These are phyloP conservation scores for Melieria picta DNA, from an alignment of 2,888 invertebrate species.

Conservation along the genomic window DNA sequence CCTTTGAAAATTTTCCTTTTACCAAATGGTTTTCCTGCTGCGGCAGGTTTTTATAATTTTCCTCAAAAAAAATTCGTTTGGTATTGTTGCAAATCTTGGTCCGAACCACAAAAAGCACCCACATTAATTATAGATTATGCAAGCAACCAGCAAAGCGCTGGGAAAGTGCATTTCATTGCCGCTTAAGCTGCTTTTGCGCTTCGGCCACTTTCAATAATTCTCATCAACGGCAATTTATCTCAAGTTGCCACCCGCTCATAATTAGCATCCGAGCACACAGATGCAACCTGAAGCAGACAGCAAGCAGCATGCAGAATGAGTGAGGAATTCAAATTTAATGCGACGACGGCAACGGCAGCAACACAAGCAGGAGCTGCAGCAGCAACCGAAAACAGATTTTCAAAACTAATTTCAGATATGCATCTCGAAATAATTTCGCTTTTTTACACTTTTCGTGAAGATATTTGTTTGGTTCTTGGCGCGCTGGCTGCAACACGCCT, in stretches of 20 bases:
- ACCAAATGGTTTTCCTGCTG: too few species aligned
- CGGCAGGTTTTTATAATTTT: too few species aligned
- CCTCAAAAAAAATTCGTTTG: too few species aligned
- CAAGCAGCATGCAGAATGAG: constrained; percentile 30
- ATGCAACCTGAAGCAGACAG: too few species aligned
- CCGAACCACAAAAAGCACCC: too few species aligned
- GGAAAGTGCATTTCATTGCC: too few species aligned
- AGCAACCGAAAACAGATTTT: constrained; percentile 41
- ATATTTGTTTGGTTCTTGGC: constrained; percentile 18
- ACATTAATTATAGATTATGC: too few species aligned
- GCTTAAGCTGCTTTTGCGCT: too few species aligned
- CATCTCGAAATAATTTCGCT: constrained; percentile 46
- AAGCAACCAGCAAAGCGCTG: too few species aligned
- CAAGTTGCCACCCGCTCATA: constrained; percentile 45
- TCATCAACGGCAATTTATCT: constrained; percentile 40
- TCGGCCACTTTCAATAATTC: constrained; percentile 22
- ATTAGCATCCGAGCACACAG: constrained; percentile 40
- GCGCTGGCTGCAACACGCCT: constrained; percentile 42
- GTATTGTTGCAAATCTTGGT: too few species aligned
- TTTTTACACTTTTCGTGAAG: constrained; percentile 27
- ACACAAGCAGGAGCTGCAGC: constrained; percentile 26
- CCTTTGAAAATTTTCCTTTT: too few species aligned
- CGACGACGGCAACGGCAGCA: constrained; percentile 39
- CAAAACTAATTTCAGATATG: constrained; percentile 54
- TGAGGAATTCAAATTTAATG: constrained; percentile 21